Evolutionary conservation across 1,140 invertebrate species (phyloP).

Genomic region (Bombus pascuorum): DNA sequence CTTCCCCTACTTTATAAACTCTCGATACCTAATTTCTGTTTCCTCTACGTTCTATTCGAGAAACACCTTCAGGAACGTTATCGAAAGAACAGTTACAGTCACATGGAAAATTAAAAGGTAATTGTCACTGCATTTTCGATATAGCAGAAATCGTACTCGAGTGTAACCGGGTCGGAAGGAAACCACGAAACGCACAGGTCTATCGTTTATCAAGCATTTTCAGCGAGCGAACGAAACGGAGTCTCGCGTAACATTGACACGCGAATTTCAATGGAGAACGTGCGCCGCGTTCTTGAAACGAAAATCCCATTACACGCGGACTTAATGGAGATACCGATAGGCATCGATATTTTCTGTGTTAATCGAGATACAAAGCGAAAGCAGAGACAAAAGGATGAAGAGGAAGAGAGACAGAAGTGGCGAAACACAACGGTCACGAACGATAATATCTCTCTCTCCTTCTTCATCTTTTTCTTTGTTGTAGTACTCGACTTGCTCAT

Average conservation of each 20-base stretch:
- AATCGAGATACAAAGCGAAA: conserved; percentile 10
- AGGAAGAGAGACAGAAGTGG: background rate
- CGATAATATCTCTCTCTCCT: conserved; percentile 17
- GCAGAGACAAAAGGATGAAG: background rate
- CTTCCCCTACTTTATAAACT: too few relatives aligned
- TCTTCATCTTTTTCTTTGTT: background rate
- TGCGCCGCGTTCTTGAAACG: conserved; percentile 24
- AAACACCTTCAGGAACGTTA: too few relatives aligned
- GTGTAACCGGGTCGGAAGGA: too few relatives aligned
- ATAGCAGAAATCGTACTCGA: too few relatives aligned
- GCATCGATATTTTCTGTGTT: conserved; percentile 34
- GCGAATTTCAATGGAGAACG: conserved; percentile 29
- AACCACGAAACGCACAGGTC: background rate
- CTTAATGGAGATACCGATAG: conserved; percentile 30
- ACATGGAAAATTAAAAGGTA: too few relatives aligned
- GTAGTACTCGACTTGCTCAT: conserved; percentile 18
- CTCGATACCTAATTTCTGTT: too few relatives aligned
- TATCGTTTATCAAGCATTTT: background rate
- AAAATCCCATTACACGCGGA: conserved; percentile 7
- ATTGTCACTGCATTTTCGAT: too few relatives aligned
- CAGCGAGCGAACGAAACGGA: background rate
- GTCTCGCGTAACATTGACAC: conserved; percentile 24
- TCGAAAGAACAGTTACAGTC: too few relatives aligned
- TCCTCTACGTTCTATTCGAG: too few relatives aligned
- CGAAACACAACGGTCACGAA: conserved; percentile 13